A percentile compares a stretch with the other conserved stretches of the same genome.
Conservation (phyloP, 2,888 invertebrate species). For the Tethea ocularis region DNA sequence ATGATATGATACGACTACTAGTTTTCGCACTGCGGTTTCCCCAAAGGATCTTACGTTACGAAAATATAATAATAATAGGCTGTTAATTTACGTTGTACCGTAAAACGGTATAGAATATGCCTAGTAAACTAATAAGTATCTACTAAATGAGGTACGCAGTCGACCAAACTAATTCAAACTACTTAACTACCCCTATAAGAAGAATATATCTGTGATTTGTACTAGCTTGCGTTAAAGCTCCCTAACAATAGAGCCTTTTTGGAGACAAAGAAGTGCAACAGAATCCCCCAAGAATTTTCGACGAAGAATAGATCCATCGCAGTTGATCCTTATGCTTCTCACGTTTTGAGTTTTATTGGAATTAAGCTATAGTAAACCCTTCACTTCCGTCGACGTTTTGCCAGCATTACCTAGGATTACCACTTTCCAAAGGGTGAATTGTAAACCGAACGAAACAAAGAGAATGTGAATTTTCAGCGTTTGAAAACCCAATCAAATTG, state of each 20-base stretch:
- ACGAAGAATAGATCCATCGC: conserved; percentile 39
- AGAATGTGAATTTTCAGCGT: conserved; percentile 23
- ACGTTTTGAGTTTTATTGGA: conserved; percentile 78
- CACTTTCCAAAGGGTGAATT: conserved; percentile 46
- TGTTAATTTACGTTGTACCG: too few species aligned
- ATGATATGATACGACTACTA: too few species aligned
- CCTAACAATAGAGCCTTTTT: conserved; percentile 16
- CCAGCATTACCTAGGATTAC: conserved; percentile 69
- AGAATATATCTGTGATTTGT: background rate
- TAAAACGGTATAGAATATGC: too few species aligned
- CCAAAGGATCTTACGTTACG: too few species aligned
- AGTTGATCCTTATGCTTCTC: conserved; percentile 60
- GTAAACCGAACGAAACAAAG: conserved; percentile 39
- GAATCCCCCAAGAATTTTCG: conserved; percentile 7
- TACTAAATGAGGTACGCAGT: too few species aligned
- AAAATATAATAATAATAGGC: too few species aligned
- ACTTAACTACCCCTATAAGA: background rate
- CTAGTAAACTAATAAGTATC: too few species aligned
- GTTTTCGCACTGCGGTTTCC: too few species aligned
- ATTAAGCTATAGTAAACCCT: conserved; percentile 77
- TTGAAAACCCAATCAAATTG: conserved; percentile 8
- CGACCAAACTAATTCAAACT: background rate
- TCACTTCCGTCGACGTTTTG: conserved; percentile 66
- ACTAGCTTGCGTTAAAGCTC: background rate
- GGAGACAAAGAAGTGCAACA: conserved; percentile 31